These are phyloP conservation scores for Pelochelys cantorii DNA, from an alignment of 2,797 vertebrate species.

Conservation along the genomic window DNA sequence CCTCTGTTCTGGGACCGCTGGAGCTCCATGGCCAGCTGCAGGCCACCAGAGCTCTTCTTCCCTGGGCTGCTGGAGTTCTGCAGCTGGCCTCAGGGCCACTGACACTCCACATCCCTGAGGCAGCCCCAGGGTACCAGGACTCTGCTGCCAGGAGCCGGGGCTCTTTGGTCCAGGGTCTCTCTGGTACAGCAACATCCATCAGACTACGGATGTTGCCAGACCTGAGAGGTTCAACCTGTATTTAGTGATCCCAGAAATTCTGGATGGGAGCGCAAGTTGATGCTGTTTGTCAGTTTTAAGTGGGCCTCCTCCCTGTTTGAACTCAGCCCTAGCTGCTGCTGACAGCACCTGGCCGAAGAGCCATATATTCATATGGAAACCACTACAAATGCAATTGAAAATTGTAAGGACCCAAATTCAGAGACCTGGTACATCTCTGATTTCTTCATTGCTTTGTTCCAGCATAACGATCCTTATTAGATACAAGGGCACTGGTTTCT, in stretches of 20 bases:
- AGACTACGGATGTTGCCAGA: no score
- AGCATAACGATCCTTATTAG: constrained; percentile 66
- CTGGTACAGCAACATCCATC: no score
- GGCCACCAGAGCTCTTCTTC: no score
- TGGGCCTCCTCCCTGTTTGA: constrained; percentile 17
- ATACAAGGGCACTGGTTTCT: constrained; percentile 75
- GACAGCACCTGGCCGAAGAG: constrained; percentile 66
- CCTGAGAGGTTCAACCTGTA: background rate
- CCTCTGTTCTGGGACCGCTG: no score
- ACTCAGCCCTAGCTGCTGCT: constrained; percentile 45
- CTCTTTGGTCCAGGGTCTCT: no score
- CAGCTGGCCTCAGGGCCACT: no score
- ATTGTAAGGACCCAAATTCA: constrained; percentile 60
- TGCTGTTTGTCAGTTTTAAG: constrained; percentile 64
- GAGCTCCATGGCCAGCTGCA: no score
- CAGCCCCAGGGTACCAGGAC: no score
- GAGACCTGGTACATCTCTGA: constrained; percentile 67
- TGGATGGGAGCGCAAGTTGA: constrained; percentile 48
- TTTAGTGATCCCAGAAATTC: constrained; percentile 67
- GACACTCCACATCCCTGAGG: no score
- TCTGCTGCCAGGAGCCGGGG: no score
- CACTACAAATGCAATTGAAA: constrained; percentile 64
- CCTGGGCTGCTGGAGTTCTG: no score
- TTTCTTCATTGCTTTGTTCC: constrained; percentile 73
- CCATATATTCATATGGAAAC: constrained; percentile 11